A percentile compares a stretch with the other conserved stretches of the same genome.
These are phyloP conservation scores for Drosophila subobscura DNA, from an alignment of 1,140 invertebrate genomes.

Conservation along the genomic window DNA sequence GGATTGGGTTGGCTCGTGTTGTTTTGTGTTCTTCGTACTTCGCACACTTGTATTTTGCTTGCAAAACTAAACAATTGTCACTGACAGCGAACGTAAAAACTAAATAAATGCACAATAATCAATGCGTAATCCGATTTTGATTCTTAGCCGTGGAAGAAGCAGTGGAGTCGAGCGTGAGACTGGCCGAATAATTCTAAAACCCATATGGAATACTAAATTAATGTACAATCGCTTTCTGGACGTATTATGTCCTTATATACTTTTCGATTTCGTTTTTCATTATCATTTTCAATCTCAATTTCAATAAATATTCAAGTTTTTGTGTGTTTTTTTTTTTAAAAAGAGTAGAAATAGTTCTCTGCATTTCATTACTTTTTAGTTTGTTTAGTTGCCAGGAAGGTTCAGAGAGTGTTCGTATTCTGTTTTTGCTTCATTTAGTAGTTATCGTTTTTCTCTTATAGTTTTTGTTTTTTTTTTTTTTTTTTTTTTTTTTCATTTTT, in stretches of 20 bases:
- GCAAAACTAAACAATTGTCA: slow-evolving; percentile 61
- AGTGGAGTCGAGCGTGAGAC: slow-evolving; percentile 46
- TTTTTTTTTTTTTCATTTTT: slow-evolving; percentile 27
- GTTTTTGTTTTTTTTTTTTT: slow-evolving; percentile 3
- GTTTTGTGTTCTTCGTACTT: slow-evolving; percentile 23
- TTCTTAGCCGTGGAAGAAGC: slow-evolving; percentile 63
- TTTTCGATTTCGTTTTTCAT: slow-evolving; percentile 6
- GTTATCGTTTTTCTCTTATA: slow-evolving; percentile 2
- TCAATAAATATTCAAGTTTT: slow-evolving; percentile 48
- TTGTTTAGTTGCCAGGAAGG: slow-evolving; percentile 22
- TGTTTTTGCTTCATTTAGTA: background rate
- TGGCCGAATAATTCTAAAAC: slow-evolving; percentile 41
- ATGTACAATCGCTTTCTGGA: slow-evolving; percentile 67
- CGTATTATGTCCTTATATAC: background rate
- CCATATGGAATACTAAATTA: slow-evolving; percentile 72
- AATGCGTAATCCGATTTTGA: slow-evolving; percentile 53
- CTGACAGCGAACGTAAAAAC: slow-evolving; percentile 55
- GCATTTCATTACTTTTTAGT: slow-evolving; percentile 25
- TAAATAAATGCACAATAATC: slow-evolving; percentile 59
- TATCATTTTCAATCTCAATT: slow-evolving; percentile 39
- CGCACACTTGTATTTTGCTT: slow-evolving; percentile 43
- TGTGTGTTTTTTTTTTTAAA: slow-evolving; percentile 34
- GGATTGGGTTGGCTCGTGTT: slow-evolving; percentile 9
- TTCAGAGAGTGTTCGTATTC: slow-evolving; percentile 23
- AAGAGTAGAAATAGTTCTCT: slow-evolving; percentile 45